Evolutionary conservation across 1,140 invertebrate species (phyloP), one percentile per base, ranked within the genome.

Genomic region (Orius insidiosus): DNA sequence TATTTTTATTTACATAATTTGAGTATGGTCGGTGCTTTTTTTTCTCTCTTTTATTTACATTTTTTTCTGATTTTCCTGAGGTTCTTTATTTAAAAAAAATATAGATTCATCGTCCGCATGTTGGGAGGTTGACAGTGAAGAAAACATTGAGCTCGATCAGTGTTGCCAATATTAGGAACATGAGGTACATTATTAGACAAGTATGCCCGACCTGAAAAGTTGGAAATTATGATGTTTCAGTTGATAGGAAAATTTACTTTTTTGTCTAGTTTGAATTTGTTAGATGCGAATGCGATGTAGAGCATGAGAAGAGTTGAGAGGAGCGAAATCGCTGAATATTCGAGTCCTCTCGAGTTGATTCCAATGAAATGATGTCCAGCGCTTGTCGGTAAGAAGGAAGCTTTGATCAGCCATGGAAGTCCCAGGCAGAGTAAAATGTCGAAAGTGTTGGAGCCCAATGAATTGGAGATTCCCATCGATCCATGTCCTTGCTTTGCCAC

Each of bases 301-400:
- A 63, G 49, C 31, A 59, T 24, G 15, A 59, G 16, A 1, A 61
- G 46, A 4, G 56, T 55, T 9, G 49, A 34, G 6, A 67, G 54
- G 7, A 65, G 54, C 34, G 58, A 57, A 14, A 62, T 54, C 1
- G 58, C 55, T 38, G 57, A 60, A 51, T 63, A 65, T 5, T 54
- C 58, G 8, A 66, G 43, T 6, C 64, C 61, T 43, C 39, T 43
- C 11, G 56, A 60, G 42, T 85, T 85, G 55, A 87, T 80, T 53
- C 69, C 68, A 60, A 85, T 79, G 62, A 70, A 84, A 56, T 80
- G 72, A 47, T 74, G 68, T 15, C 72, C 75, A 1, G 75, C 69
- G 13, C 69, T 65, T 13, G 75, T 73, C 0, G 80, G 58, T 53
- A 15, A 62, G 57, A 15, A 53, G 34, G 38, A 53, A 44, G 1